Evolutionary conservation across 2,113 vertebrate genomes (phyloP), one percentile per base, ranked within the genome.

Genomic region (Cairina moschata): DNA sequence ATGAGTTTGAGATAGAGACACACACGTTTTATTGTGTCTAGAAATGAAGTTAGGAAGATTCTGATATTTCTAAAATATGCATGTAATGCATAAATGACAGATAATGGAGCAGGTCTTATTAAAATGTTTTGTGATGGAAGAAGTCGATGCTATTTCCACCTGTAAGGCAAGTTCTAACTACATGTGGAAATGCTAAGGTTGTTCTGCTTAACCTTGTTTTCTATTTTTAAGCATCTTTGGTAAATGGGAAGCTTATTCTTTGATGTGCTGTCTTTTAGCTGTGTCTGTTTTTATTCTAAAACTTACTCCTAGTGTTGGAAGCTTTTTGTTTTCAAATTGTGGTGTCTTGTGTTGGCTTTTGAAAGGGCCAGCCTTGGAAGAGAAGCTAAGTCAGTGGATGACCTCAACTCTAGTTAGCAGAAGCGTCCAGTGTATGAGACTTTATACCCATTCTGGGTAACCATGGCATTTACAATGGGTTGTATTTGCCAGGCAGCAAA

Each of bases 391-490:
- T 81, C 96, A 89, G 96, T 97, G 97, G 96, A 81, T 93, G 85
- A 93, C 97, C 97, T 97, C 89, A 87, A 97, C 92, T 96, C 83
- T 92, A 97, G 97, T 95, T 94, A 97, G 94, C 95, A 84, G 94
- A 97, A 96, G 58, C 83, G 83, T 95, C 96, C 84, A 72, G 93
- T 92, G 96, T 97, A 86, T 95, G 98, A 97, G 93, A 93, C 97
- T 97, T 96, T 96, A 87, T 97, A 94, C 95, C 98, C 97, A 96
- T 97, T 98, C 97, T 98, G 98, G 98, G 98, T 98, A 97, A 97
- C 96, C 98, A 93, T 97, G 98, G 98, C 99, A 99, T 98, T 99
- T 99, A 99, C 99, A 99, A 99, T 99, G 98, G 99, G 94, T 99
- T 99, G 99, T 99, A 99, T 99, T 98, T 98, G 99, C 98, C 98